Evolutionary conservation across 2,113 vertebrate species (phyloP), one percentile per base, ranked within the genome.

Genomic region (Oenanthe melanoleuca): DNA sequence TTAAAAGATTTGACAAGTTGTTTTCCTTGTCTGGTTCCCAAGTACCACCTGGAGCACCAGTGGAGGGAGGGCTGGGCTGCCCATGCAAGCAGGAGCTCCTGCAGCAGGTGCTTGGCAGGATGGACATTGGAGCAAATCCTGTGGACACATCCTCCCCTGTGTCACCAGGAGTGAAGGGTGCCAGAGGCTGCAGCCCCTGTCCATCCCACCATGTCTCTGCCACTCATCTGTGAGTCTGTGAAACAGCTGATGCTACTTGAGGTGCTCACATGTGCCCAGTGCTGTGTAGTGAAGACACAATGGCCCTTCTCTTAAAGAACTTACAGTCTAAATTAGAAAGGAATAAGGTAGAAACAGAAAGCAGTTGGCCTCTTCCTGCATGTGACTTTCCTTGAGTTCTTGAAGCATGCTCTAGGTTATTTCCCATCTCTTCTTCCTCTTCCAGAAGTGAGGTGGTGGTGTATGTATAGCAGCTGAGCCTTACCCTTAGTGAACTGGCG

Each of bases 1-100:
- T 97, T 92, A 96, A 98, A 97, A 79, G 74, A 94, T 95, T 94
- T 96, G 80, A 65, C 26, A 73, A 95, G 47, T 88, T 87, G 37
- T 80, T 94, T 88, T 91, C 74, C 47, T 88, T 80, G 90, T 74
- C 80, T 86, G 57, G 42, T 90, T 96, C 85, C 61, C 3, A 74
- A 77, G 53, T 56, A 29, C 50, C 55, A 22, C 69, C 29, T 66
- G 2, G 5, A 52, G 80, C 34, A 5, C 14, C 25, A 2, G 28
- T 11, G 22, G 72, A 23, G 44, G 42, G 26, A 6, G 2, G 5
- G 49, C 67, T 24, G 38, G 6, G 26, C 74, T 34, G 42, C 4
- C 47, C 0, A 1, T 4, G 37, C 57, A 9, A 75, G 2, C 24
- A 7, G 81, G 71, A 77, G 55, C 45, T 75, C 0, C 5, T 57